Conservation (phyloP, 2,113 vertebrate genomes). For the Sardina pilchardus region DNA sequence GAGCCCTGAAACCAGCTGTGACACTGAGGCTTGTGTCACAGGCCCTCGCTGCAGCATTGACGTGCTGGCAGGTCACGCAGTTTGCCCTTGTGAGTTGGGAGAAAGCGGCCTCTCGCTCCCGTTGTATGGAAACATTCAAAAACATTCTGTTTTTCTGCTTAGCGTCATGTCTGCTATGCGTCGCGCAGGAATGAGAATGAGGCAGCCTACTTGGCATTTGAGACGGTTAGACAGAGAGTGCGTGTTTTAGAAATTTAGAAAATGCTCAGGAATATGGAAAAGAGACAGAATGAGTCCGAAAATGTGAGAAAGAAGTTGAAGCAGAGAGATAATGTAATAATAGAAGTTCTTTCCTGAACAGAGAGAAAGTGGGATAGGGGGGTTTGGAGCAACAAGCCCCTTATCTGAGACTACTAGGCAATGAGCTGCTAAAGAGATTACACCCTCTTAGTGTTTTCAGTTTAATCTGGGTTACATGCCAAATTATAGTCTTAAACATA, state of each 20-base stretch:
- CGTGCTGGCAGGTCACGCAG: neutral
- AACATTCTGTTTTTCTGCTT: neutral
- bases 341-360: neutral
- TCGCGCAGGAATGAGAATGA: neutral
- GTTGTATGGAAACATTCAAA: neutral
- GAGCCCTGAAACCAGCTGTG: conserved; percentile 44
- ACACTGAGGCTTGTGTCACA: conserved; percentile 32
- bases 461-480: conserved; percentile 1
- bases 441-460: neutral
- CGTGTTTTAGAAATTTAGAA: neutral
- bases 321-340: neutral
- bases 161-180: neutral
- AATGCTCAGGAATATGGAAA: neutral
- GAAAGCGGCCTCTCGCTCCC: neutral
- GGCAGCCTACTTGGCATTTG: neutral
- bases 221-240: neutral
- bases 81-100: neutral
- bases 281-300: neutral
- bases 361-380: neutral
- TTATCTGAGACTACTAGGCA: neutral
- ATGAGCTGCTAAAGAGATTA: neutral
- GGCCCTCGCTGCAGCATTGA: neutral
- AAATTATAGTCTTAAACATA: neutral
- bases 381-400: neutral
- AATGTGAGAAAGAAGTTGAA: neutral